Conservation (phyloP, 2,113 vertebrate species). For the Galbula dea region DNA sequence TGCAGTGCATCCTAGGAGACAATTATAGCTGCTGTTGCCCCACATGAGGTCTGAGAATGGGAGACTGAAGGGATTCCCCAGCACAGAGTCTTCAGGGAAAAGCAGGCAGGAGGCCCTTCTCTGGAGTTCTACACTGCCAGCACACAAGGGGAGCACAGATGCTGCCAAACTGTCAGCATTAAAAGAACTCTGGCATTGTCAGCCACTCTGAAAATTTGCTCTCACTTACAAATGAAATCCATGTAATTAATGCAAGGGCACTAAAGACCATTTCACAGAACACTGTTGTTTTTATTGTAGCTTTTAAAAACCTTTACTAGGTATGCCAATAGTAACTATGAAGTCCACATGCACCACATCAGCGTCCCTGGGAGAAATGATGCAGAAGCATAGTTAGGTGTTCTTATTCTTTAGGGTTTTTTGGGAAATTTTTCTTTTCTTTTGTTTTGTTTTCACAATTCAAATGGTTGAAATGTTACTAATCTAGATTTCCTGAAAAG, state of each 20-base stretch:
- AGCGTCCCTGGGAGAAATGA: neutral
- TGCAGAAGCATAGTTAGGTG: conserved; percentile 30
- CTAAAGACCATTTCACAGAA: conserved; percentile 26
- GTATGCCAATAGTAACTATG: conserved; percentile 14
- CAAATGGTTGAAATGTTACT: conserved; percentile 50
- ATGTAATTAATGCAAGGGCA: conserved; percentile 42
- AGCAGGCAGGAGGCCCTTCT: neutral
- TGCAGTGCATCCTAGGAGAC: neutral
- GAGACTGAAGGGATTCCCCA: neutral
- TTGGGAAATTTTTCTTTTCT: neutral
- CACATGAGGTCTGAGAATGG: neutral
- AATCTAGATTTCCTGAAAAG: conserved; percentile 25
- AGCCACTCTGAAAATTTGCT: conserved; percentile 39
- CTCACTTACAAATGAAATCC: conserved; percentile 49
- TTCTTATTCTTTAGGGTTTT: conserved; percentile 48
- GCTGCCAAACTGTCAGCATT: neutral
- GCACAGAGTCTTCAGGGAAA: neutral
- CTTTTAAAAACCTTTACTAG: conserved; percentile 47
- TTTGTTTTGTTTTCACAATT: conserved; percentile 54
- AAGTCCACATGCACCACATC: neutral
- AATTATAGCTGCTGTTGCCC: neutral
- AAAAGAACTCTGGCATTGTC: neutral
- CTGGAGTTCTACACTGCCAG: neutral
- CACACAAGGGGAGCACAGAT: neutral
- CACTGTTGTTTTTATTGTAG: conserved; percentile 27